phyloP scores from a whole-genome alignment of 2,888 invertebrate species.

The Tanypteryx hageni region DNA sequence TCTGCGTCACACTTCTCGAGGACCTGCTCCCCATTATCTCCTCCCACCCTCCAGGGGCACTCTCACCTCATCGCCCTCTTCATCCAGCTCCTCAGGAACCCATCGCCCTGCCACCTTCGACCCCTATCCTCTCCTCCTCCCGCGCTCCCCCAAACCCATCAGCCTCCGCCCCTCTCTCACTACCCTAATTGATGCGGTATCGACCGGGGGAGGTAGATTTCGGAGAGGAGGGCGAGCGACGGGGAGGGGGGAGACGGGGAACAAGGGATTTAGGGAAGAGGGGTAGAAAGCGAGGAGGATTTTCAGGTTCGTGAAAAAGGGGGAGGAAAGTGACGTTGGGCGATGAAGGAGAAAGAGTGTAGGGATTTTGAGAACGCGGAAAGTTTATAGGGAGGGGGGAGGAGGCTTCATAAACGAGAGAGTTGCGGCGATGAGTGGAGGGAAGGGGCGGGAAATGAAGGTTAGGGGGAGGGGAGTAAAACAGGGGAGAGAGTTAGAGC shows the following conservation, averaged over 20 bases:
- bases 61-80: neutral
- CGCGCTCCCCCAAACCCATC: neutral
- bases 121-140: neutral
- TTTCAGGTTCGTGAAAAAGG: too few relatives aligned
- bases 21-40: neutral
- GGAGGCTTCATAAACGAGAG: neutral
- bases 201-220: slow-evolving; percentile 28
- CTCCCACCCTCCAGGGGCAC: neutral
- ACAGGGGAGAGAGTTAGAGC: too few relatives aligned
- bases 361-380: neutral
- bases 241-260: neutral
- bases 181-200: slow-evolving; percentile 55
- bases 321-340: neutral
- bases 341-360: neutral
- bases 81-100: neutral
- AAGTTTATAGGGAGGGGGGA: neutral
- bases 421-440: neutral
- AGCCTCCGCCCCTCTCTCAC: neutral
- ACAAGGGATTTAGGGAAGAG: neutral
- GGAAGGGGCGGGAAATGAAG: too few relatives aligned
- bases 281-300: neutral
- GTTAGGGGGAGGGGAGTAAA: too few relatives aligned
- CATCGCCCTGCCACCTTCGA: neutral
- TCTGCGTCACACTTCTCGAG: neutral
- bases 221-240: neutral